A percentile compares a stretch with the other conserved stretches of the same genome.
phyloP scores from a whole-genome alignment of 2,797 vertebrate species.

The Gymnocypris eckloni region DNA sequence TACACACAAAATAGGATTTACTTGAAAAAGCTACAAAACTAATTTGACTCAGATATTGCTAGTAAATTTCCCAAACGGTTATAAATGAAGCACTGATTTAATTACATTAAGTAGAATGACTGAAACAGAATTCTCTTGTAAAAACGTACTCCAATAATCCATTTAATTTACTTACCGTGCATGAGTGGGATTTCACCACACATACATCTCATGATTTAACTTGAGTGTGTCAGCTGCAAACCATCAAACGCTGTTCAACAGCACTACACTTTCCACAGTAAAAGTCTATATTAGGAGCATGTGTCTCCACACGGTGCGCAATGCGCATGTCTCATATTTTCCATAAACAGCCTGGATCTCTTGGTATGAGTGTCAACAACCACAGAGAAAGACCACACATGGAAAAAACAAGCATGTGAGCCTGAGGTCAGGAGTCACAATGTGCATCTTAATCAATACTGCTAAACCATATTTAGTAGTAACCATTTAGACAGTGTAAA shows the following conservation, averaged over 20 bases:
- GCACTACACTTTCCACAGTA: slow-evolving; percentile 27
- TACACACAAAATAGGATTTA: background rate
- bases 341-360: slow-evolving; percentile 36
- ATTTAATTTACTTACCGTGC: background rate
- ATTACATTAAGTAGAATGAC: background rate
- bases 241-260: background rate
- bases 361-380: slow-evolving; percentile 25
- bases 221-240: slow-evolving; percentile 9
- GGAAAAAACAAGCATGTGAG: background rate
- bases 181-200: background rate
- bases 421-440: background rate
- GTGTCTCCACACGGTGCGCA: background rate
- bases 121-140: background rate
- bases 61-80: background rate
- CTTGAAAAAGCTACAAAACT: background rate
- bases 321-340: slow-evolving; percentile 42
- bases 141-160: background rate
- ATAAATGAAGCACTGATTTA: background rate
- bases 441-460: background rate
- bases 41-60: background rate
- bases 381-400: slow-evolving; percentile 24
- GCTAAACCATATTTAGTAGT: background rate
- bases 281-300: slow-evolving; percentile 52
- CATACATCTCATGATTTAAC: slow-evolving; percentile 2
- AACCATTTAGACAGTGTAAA: background rate